Conservation (phyloP, 2,888 invertebrate species). For the Rhagium mordax region DNA sequence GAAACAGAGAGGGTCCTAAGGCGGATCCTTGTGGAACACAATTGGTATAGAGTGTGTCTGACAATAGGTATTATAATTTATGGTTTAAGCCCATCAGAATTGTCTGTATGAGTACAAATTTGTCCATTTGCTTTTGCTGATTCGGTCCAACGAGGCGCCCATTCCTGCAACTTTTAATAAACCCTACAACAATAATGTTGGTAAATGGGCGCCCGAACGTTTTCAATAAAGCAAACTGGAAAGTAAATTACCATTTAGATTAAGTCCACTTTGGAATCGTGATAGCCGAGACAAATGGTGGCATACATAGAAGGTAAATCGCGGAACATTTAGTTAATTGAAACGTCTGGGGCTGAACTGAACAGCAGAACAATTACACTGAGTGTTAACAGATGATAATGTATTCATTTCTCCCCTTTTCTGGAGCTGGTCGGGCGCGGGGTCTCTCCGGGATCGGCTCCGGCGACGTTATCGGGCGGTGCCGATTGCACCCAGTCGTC, state of each 20-base stretch:
- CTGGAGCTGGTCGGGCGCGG: slow-evolving; percentile 26
- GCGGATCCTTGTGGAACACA: too few relatives aligned
- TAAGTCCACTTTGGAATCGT: slow-evolving; percentile 61
- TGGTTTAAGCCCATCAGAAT: too few relatives aligned
- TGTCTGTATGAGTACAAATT: too few relatives aligned
- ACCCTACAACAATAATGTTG: neutral
- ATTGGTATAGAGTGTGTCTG: too few relatives aligned
- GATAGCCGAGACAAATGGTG: slow-evolving; percentile 64
- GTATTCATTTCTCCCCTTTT: slow-evolving; percentile 67
- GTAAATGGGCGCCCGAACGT: slow-evolving; percentile 35
- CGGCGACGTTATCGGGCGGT: neutral
- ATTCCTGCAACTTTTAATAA: neutral
- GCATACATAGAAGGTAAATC: slow-evolving; percentile 66
- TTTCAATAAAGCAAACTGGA: slow-evolving; percentile 47
- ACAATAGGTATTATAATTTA: too few relatives aligned
- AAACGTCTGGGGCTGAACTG: slow-evolving; percentile 69
- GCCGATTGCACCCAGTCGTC: neutral
- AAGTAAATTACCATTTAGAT: slow-evolving; percentile 66
- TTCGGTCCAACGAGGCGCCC: neutral
- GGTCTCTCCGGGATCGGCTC: slow-evolving; percentile 4
- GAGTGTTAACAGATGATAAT: slow-evolving; percentile 72
- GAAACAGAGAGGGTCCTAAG: too few relatives aligned
- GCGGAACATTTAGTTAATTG: slow-evolving; percentile 72
- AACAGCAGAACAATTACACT: slow-evolving; percentile 70
- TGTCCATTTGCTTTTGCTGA: neutral